phyloP scores from a whole-genome alignment of 1,140 invertebrate species.

The Micrasema minimum region DNA sequence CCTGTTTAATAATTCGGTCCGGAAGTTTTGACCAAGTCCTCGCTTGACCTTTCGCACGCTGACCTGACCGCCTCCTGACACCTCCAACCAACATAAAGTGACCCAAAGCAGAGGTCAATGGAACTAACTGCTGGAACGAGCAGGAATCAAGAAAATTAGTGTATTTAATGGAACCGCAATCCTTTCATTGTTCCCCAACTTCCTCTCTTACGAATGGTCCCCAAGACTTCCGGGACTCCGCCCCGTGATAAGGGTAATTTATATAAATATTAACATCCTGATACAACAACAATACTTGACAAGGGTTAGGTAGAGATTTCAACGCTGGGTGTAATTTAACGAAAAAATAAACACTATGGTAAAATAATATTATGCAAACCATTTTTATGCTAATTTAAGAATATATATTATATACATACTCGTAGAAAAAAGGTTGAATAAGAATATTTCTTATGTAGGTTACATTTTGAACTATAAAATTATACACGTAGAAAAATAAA shows the following conservation, averaged over 20 bases:
- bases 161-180: slow-evolving; percentile 33
- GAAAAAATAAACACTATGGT: no score
- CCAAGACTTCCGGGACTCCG: slow-evolving; percentile 44
- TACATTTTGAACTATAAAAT: no score
- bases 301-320: slow-evolving; percentile 15
- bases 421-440: no score
- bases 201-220: slow-evolving; percentile 20
- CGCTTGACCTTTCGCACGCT: slow-evolving; percentile 42
- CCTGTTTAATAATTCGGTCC: slow-evolving; percentile 12
- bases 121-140: not conserved
- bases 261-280: slow-evolving; percentile 42
- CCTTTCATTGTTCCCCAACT: slow-evolving; percentile 24
- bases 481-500: no score
- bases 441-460: no score
- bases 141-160: slow-evolving; percentile 7
- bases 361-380: no score
- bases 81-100: slow-evolving; percentile 16
- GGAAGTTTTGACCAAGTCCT: slow-evolving; percentile 10
- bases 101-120: slow-evolving; percentile 25
- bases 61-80: slow-evolving; percentile 14
- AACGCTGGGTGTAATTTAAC: not conserved
- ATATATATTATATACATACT: no score
- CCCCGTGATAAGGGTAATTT: slow-evolving; percentile 40
- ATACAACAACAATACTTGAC: not conserved
- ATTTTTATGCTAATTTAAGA: no score